A percentile compares a stretch with the other conserved stretches of the same genome.
phyloP scores from a whole-genome alignment of 2,113 vertebrate genomes.

The Dolichotis patagonum region DNA sequence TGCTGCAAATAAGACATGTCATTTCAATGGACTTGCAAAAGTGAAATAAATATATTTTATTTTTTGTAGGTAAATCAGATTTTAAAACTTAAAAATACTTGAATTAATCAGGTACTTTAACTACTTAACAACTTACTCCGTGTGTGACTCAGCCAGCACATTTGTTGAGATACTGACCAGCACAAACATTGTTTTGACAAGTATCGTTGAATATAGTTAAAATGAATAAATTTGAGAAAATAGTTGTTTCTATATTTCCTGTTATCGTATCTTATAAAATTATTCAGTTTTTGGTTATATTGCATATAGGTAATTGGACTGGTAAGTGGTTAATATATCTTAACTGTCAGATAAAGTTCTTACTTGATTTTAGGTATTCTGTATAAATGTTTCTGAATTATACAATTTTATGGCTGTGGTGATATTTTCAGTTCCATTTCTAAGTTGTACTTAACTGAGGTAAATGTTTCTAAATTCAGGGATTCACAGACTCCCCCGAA shows the following conservation, averaged over 20 bases:
- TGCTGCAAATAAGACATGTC: slow-evolving; percentile 18
- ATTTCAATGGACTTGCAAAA: slow-evolving; percentile 64
- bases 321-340: not conserved
- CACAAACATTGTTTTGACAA: accelerated
- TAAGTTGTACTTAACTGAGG: slow-evolving; percentile 83
- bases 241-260: not conserved
- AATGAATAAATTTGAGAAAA: not conserved
- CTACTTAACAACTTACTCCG: not conserved
- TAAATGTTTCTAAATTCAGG: slow-evolving; percentile 71
- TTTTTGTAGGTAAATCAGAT: slow-evolving; percentile 67
- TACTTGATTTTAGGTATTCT: slow-evolving; percentile 68
- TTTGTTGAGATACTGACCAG: not conserved
- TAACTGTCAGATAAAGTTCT: slow-evolving; percentile 57
- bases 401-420: slow-evolving; percentile 71
- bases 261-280: not conserved
- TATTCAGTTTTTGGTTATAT: not conserved
- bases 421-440: slow-evolving; percentile 71
- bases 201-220: not conserved
- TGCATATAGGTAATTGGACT: not conserved
- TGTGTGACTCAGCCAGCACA: not conserved
- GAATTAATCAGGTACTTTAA: slow-evolving; percentile 76
- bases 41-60: slow-evolving; percentile 47
- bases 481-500: slow-evolving; percentile 56
- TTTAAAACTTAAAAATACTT: slow-evolving; percentile 80
- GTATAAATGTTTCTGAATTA: slow-evolving; percentile 68